These are phyloP conservation scores for Lasiommata megera DNA, from an alignment of 2,888 invertebrate species.

Conservation along the genomic window DNA sequence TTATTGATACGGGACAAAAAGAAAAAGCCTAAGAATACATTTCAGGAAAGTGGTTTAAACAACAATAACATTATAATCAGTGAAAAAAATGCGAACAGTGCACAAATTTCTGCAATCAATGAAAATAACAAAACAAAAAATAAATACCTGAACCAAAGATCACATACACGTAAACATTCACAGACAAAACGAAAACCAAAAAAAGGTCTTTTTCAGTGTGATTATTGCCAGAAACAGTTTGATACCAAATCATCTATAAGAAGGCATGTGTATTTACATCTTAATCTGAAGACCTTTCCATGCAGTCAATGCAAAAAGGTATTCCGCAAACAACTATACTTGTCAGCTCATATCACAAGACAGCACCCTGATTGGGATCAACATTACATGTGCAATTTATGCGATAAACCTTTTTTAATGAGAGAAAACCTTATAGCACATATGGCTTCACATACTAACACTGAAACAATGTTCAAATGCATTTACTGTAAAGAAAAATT, in stretches of 20 bases:
- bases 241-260: conserved; percentile 83
- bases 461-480: conserved; percentile 81
- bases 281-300: conserved; percentile 82
- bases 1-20: conserved; percentile 50
- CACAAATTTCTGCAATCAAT: conserved; percentile 25
- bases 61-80: conserved; percentile 69
- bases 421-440: conserved; percentile 89
- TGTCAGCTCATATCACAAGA: conserved; percentile 83
- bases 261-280: conserved; percentile 85
- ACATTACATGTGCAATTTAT: conserved; percentile 86
- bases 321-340: conserved; percentile 84
- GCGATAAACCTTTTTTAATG: conserved; percentile 87
- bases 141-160: conserved; percentile 12
- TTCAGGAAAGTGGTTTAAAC: conserved; percentile 48
- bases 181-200: conserved; percentile 20
- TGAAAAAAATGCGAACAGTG: conserved; percentile 28
- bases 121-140: conserved; percentile 31
- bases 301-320: conserved; percentile 83
- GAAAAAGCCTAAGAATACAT: conserved; percentile 22
- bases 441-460: conserved; percentile 84
- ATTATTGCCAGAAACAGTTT: conserved; percentile 84
- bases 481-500: conserved; percentile 80
- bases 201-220: conserved; percentile 65
- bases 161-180: conserved; percentile 1
- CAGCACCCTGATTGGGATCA: conserved; percentile 72